These are phyloP conservation scores for Epizoanthus illoricatus DNA, from an alignment of 92 coral and sea anemone genomes.

Conservation along the genomic window DNA sequence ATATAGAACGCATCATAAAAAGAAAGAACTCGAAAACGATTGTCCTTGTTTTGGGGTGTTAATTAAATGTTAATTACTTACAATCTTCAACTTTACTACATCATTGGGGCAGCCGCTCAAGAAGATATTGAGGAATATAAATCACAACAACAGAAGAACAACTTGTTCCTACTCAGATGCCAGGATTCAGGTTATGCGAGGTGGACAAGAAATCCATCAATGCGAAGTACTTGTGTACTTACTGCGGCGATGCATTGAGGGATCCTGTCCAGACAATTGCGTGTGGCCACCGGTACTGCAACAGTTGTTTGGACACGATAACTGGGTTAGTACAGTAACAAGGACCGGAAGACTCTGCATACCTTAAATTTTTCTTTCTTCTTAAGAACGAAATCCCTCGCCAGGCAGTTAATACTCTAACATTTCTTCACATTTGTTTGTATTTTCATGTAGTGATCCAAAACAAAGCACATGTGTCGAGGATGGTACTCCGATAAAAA, in stretches of 20 bases:
- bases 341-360: neutral
- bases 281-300: slow-evolving; percentile 45
- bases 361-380: neutral
- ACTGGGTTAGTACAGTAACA: neutral
- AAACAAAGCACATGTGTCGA: slow-evolving; percentile 2
- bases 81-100: too few species aligned
- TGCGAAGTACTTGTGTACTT: slow-evolving; percentile 31
- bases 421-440: neutral
- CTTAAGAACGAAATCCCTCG: neutral
- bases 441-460: neutral
- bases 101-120: neutral
- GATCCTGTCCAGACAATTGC: slow-evolving; percentile 31
- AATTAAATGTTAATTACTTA: too few species aligned
- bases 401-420: neutral
- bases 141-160: too few species aligned
- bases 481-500: neutral
- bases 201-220: slow-evolving; percentile 38
- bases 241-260: neutral
- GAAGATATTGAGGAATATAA: neutral
- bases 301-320: slow-evolving; percentile 5
- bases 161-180: slow-evolving; percentile 12
- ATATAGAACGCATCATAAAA: too few species aligned
- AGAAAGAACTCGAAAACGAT: too few species aligned
- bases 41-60: too few species aligned
- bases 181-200: slow-evolving; percentile 41